Conservation (phyloP, 1,140 invertebrate species). For the Apis dorsata region DNA sequence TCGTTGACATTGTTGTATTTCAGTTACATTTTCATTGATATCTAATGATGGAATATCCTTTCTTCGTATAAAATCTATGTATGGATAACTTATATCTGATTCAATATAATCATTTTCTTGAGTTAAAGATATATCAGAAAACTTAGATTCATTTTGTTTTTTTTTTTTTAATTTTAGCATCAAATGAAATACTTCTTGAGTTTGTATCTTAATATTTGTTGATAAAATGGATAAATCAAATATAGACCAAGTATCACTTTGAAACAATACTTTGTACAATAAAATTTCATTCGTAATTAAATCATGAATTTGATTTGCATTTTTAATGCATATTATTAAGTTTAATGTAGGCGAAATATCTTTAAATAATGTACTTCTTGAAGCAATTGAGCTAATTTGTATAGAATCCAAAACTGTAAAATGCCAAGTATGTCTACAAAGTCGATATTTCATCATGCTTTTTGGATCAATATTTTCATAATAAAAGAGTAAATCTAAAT, state of each 20-base stretch:
- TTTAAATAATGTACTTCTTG: constrained; percentile 79
- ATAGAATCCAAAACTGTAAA: constrained; percentile 86
- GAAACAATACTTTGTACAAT: constrained; percentile 81
- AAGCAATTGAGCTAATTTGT: constrained; percentile 81
- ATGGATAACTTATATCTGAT: constrained; percentile 60
- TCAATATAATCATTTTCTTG: constrained; percentile 42
- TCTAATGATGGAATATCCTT: constrained; percentile 68
- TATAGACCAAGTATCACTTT: constrained; percentile 81
- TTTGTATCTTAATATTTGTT: constrained; percentile 76
- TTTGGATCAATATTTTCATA: constrained; percentile 83
- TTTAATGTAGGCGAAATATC: constrained; percentile 81
- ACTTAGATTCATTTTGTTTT: constrained; percentile 55
- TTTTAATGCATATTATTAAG: constrained; percentile 83
- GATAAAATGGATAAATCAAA: constrained; percentile 73
- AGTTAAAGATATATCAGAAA: constrained; percentile 75
- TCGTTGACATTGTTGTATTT: constrained; percentile 50
- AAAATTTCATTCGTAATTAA: constrained; percentile 82
- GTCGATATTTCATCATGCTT: constrained; percentile 81
- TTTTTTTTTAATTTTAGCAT: constrained; percentile 78
- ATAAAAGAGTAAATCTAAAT: constrained; percentile 86
- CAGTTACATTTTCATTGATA: constrained; percentile 51
- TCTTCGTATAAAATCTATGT: constrained; percentile 72
- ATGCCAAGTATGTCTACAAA: constrained; percentile 85
- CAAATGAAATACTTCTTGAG: constrained; percentile 81
- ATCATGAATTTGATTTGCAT: constrained; percentile 84